Percentiles rank a stretch among this genome's conserved stretches.
These are phyloP conservation scores for Hartigia nigra DNA, from an alignment of 2,888 invertebrate species.

Conservation along the genomic window DNA sequence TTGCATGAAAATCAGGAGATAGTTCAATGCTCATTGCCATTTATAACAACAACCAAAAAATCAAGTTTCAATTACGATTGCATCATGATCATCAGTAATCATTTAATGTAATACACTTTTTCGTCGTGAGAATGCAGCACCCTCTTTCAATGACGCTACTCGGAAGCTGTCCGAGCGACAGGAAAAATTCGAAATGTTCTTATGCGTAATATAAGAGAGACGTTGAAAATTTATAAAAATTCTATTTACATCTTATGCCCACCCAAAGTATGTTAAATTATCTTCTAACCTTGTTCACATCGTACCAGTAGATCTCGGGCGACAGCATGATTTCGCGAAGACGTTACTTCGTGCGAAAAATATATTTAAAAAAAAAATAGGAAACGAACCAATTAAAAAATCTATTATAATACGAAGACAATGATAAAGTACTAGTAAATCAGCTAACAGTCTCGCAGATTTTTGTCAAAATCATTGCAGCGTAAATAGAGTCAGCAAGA, in stretches of 20 bases:
- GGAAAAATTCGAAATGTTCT: constrained; percentile 15
- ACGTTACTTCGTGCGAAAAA: not conserved
- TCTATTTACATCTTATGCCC: constrained; percentile 41
- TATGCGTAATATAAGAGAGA: constrained; percentile 46
- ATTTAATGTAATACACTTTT: constrained; percentile 51
- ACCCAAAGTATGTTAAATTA: constrained; percentile 26
- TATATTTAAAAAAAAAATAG: not conserved
- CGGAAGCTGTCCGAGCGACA: not conserved
- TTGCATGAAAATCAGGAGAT: not conserved
- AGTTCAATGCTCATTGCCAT: not conserved
- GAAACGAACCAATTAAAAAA: not conserved
- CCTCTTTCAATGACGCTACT: constrained; percentile 20
- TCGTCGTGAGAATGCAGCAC: constrained; percentile 50
- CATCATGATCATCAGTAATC: constrained; percentile 18
- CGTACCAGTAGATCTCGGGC: not conserved
- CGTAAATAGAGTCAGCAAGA: not conserved
- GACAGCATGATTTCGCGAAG: not conserved
- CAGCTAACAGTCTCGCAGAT: not conserved
- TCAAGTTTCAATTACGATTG: not conserved
- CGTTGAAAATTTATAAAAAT: constrained; percentile 43
- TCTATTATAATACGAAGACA: not conserved
- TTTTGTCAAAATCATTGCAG: not conserved
- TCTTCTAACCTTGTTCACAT: not conserved
- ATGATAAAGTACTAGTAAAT: not conserved
- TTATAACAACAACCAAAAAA: not conserved